Base-by-base conservation (phyloP, 2,113 vertebrate species). In the Psettodes erumei region DNA sequence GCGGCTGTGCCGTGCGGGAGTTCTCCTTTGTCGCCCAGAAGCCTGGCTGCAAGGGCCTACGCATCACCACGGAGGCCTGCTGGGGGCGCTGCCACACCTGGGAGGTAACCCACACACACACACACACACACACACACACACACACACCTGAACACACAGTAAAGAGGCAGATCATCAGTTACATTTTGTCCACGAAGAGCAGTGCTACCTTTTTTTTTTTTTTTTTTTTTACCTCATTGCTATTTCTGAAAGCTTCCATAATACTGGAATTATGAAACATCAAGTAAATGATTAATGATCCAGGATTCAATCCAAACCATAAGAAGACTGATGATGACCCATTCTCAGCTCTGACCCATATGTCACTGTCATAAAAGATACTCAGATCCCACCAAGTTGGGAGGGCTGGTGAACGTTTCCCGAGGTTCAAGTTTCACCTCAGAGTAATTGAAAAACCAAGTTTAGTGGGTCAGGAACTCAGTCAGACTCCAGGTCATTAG, bases 41-140 rank as follows among this genome's bases (percentile, higher is more conserved):
- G 70, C 92, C 93, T 0, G 93, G 94, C 64, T 95, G 93, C 82
- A 89, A 75, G 58, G 81, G 86, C 0, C 81, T 91, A 70, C 90
- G 81, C 32, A 83, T 94, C 67, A 88, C 80, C 71, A 94, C 93
- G 0, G 92, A 95, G 76, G 93, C 93, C 62, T 94, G 92, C 83
- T 95, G 93, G 93, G 93, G 92, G 48, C 90, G 93, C 80, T 95
- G 94, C 73, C 90, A 94, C 75, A 95, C 94, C 68, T 94, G 94
- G 94, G 94, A 95, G 94, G 93, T 94, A 87, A 30, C 23, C 0
- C 9, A 7, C 16, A 45, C 0, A 23, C 5, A 40, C 35, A 48
- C 19, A 6, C 23, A 48, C 28, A 59, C 25, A 59, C 21, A 23
- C n/a, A 23, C 48, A 40, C 11, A 28, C 23, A 15, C 23, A 55